Percentiles rank a stretch among this genome's conserved stretches.
Evolutionary conservation across 2,113 vertebrate species (phyloP).

Genomic region (Sceloporus undulatus): DNA sequence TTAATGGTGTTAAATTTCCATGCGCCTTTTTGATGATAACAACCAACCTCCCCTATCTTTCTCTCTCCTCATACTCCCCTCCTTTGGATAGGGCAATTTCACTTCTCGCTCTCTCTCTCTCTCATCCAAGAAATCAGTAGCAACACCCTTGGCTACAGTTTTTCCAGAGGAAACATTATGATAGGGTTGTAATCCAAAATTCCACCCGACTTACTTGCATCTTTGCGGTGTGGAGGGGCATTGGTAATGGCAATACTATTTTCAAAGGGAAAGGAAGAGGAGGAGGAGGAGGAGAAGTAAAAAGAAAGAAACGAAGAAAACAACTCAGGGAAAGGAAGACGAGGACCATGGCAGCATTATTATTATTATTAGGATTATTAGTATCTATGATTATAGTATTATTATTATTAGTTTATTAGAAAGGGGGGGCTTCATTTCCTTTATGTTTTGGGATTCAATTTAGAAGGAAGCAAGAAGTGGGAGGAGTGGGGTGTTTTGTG

Average conservation of each 20-base stretch:
- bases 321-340: too few species aligned
- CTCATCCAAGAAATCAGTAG: constrained; percentile 88
- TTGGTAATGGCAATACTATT: constrained; percentile 80
- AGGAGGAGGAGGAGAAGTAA: not conserved
- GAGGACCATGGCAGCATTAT: too few species aligned
- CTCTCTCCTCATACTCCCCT: constrained; percentile 50
- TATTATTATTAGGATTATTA: too few species aligned
- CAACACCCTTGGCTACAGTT: constrained; percentile 89
- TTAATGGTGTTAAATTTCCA: constrained; percentile 70
- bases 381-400: too few species aligned
- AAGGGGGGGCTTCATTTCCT: too few species aligned
- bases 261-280: not conserved
- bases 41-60: constrained; percentile 64
- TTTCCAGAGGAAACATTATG: constrained; percentile 85
- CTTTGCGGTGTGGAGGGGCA: too few species aligned
- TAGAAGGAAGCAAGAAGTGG: too few species aligned
- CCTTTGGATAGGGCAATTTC: too few species aligned
- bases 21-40: constrained; percentile 50
- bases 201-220: constrained; percentile 80
- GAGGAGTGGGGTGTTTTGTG: too few species aligned
- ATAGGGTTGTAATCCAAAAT: constrained; percentile 88
- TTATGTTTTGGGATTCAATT: too few species aligned
- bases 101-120: constrained; percentile 51
- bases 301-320: too few species aligned
- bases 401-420: too few species aligned